A percentile compares a stretch with the other conserved stretches of the same genome.
Evolutionary conservation across 2,888 invertebrate species (phyloP).

Genomic region (Cryptocephalus moraei): DNA sequence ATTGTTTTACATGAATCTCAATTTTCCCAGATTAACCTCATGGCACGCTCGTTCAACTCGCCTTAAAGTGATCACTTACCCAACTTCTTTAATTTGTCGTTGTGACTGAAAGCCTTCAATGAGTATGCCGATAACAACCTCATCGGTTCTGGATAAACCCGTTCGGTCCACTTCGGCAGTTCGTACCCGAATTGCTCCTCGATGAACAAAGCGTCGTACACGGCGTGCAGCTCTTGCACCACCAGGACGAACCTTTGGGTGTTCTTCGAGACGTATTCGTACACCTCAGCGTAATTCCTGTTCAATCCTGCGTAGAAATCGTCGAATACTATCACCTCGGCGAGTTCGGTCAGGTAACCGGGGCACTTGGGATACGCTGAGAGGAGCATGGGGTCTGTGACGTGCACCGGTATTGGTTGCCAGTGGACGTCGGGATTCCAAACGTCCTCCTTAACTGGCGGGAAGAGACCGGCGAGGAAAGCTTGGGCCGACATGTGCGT

Average conservation of each 20-base stretch:
- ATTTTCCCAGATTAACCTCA: too few relatives aligned
- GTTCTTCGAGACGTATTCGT: slow-evolving; percentile 4
- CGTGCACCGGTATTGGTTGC: slow-evolving; percentile 34
- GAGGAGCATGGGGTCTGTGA: slow-evolving; percentile 39
- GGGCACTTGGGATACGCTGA: neutral
- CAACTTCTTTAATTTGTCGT: slow-evolving; percentile 1
- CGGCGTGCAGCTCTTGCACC: neutral
- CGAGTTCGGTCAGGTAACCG: neutral
- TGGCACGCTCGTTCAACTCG: too few relatives aligned
- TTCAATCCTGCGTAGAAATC: slow-evolving; percentile 35
- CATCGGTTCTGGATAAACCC: slow-evolving; percentile 9
- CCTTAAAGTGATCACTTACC: slow-evolving; percentile 3
- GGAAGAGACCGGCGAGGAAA: neutral
- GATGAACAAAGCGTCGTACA: slow-evolving; percentile 6
- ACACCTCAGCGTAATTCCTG: slow-evolving; percentile 45
- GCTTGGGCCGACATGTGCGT: neutral
- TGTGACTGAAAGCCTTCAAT: slow-evolving; percentile 2
- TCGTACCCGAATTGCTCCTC: slow-evolving; percentile 3
- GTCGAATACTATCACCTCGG: slow-evolving; percentile 1
- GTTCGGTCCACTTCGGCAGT: slow-evolving; percentile 7
- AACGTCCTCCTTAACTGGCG: neutral
- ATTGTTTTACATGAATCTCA: too few relatives aligned
- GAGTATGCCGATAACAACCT: neutral
- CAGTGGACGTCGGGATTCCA: neutral
- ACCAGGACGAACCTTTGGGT: neutral